Conservation (phyloP, 2,797 vertebrate species). For the Gobionotothen gibberifrons region DNA sequence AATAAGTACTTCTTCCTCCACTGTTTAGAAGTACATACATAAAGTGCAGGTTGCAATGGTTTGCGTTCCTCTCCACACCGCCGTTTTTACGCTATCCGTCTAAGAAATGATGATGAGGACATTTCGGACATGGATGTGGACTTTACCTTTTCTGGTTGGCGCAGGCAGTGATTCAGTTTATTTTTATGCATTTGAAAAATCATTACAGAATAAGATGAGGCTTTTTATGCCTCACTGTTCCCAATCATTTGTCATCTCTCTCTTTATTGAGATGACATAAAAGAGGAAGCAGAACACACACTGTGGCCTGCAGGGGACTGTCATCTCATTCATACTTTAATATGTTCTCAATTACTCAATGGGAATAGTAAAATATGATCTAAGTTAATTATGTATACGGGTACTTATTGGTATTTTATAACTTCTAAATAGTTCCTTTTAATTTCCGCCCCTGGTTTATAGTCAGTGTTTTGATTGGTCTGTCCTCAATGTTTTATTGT, state of each 20-base stretch:
- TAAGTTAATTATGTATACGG: background rate
- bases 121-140: too few species aligned
- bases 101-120: too few species aligned
- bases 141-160: too few species aligned
- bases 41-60: conserved; percentile 3
- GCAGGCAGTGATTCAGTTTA: too few species aligned
- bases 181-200: too few species aligned
- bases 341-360: background rate
- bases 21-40: background rate
- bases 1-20: too few species aligned
- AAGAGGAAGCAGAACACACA: conserved; percentile 5
- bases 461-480: conserved; percentile 8
- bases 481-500: conserved; percentile 10
- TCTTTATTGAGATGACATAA: background rate
- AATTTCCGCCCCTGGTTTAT: conserved; percentile 3
- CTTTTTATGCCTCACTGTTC: background rate
- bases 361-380: background rate
- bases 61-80: background rate
- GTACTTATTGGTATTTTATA: conserved; percentile 4
- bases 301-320: background rate
- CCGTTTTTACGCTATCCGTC: too few species aligned
- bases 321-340: conserved; percentile 7
- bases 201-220: conserved; percentile 6
- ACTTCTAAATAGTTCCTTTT: conserved; percentile 13
- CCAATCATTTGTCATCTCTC: background rate